Evolutionary conservation across 2,113 vertebrate genomes (phyloP).

Genomic region (Tricholaema leucomelas): DNA sequence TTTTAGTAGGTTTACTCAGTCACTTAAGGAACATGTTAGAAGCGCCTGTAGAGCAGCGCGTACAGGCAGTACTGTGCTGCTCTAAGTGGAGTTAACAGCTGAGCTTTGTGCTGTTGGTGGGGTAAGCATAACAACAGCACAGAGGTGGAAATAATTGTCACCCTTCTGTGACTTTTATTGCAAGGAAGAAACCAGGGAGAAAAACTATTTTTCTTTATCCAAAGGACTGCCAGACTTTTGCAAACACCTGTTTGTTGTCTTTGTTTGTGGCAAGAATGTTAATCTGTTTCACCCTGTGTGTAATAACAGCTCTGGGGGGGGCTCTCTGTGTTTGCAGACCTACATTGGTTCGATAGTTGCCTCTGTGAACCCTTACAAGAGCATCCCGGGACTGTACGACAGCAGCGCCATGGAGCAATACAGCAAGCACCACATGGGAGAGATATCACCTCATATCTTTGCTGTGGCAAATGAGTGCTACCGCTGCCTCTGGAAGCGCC

Average conservation of each 20-base stretch:
- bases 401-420: conserved; percentile 79
- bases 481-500: conserved; percentile 93
- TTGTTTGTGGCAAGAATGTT: background rate
- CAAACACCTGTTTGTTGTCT: accelerated
- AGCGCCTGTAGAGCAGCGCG: background rate
- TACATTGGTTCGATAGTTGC: conserved; percentile 96
- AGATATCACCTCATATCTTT: conserved; percentile 92
- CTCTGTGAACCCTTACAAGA: conserved; percentile 94
- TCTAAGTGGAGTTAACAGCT: background rate
- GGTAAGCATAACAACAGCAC: background rate
- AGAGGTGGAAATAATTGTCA: background rate
- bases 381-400: conserved; percentile 87
- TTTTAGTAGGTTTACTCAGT: background rate
- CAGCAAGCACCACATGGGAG: conserved; percentile 87
- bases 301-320: background rate
- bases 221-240: background rate
- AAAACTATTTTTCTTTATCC: background rate
- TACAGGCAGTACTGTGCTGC: background rate
- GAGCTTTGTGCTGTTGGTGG: background rate
- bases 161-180: background rate
- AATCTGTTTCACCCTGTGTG: accelerated
- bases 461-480: conserved; percentile 96
- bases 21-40: background rate
- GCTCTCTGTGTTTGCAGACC: conserved; percentile 77
- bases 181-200: background rate